Percentiles rank a stretch among this genome's conserved stretches.
These are phyloP conservation scores for Biston betularia DNA, from an alignment of 2,888 invertebrate species.

Conservation along the genomic window DNA sequence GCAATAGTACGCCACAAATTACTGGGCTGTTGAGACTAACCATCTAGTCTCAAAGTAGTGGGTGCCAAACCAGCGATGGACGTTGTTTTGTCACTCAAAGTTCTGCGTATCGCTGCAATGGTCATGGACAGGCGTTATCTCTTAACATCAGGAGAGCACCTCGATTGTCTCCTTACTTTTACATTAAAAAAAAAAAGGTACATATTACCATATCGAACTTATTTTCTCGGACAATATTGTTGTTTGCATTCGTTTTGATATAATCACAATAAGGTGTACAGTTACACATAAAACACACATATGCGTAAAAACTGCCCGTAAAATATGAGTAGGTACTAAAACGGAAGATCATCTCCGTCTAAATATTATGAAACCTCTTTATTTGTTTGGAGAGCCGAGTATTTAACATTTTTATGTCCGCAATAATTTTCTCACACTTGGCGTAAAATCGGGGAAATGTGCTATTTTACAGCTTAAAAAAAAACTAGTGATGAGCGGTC, in stretches of 20 bases:
- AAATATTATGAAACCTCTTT: slow-evolving; percentile 18
- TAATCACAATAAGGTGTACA: slow-evolving; percentile 11
- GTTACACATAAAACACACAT: slow-evolving; percentile 10
- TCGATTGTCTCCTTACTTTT: too few species aligned
- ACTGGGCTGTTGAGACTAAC: too few species aligned
- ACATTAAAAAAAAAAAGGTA: too few species aligned
- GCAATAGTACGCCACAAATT: too few species aligned
- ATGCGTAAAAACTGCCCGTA: slow-evolving; percentile 17
- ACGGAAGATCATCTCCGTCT: slow-evolving; percentile 15
- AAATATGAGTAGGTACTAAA: slow-evolving; percentile 15
- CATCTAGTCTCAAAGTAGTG: too few species aligned
- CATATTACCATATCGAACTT: background rate
- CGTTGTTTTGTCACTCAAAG: too few species aligned
- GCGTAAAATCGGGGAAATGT: slow-evolving; percentile 26
- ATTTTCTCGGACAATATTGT: slow-evolving; percentile 16
- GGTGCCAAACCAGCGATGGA: too few species aligned
- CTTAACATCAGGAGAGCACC: too few species aligned
- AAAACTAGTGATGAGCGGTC: slow-evolving; percentile 14
- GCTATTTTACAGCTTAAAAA: slow-evolving; percentile 27
- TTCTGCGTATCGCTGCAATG: too few species aligned
- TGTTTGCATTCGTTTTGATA: slow-evolving; percentile 32
- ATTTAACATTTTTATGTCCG: slow-evolving; percentile 30
- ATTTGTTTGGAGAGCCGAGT: slow-evolving; percentile 25
- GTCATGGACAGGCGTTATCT: too few species aligned
- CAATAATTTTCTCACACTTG: slow-evolving; percentile 25